These are phyloP conservation scores for Aplocera efformata DNA, from an alignment of 2,888 invertebrate genomes.

Conservation along the genomic window DNA sequence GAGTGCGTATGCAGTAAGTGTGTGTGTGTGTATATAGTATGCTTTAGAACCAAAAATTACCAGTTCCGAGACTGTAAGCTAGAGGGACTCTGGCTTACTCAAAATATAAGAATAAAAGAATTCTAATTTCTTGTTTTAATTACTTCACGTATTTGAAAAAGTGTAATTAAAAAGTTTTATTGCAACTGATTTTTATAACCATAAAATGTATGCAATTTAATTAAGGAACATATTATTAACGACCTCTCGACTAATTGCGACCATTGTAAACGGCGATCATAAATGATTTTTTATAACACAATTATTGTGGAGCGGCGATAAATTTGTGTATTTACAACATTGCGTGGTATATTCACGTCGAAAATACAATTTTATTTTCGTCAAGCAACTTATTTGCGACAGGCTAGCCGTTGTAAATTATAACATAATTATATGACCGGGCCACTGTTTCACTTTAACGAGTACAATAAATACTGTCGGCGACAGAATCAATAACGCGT, in stretches of 20 bases:
- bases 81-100: too few relatives aligned
- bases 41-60: too few relatives aligned
- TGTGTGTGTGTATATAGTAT: too few relatives aligned
- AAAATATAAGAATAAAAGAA: too few relatives aligned
- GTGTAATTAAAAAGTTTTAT: too few relatives aligned
- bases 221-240: constrained; percentile 2
- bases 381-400: constrained; percentile 70
- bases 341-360: constrained; percentile 58
- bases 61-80: too few relatives aligned
- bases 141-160: too few relatives aligned
- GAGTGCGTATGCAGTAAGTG: too few relatives aligned
- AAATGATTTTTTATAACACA: constrained; percentile 42
- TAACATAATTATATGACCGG: constrained; percentile 62
- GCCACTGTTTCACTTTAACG: constrained; percentile 56
- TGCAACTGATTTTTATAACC: too few relatives aligned
- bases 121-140: too few relatives aligned
- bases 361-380: constrained; percentile 57
- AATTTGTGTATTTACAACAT: constrained; percentile 61
- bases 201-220: not conserved
- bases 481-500: constrained; percentile 40
- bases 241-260: constrained; percentile 20
- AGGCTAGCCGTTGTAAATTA: constrained; percentile 61
- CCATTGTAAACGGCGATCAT: constrained; percentile 36
- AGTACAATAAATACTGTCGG: constrained; percentile 43
- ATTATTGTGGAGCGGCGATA: constrained; percentile 46